Evolutionary conservation across 2,797 vertebrate species (phyloP).

Genomic region (Mormyrus hasselquistii): DNA sequence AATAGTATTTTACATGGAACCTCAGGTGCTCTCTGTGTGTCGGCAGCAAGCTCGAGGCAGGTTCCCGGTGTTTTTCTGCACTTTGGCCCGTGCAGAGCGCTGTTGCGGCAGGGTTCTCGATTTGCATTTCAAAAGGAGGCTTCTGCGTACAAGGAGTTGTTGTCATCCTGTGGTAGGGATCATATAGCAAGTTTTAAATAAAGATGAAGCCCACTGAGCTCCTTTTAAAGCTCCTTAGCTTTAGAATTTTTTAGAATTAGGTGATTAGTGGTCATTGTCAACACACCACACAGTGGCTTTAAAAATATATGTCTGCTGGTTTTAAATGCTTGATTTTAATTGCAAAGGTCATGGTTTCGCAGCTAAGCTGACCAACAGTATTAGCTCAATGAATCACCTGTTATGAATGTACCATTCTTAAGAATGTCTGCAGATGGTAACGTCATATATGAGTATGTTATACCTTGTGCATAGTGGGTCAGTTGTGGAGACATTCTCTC

Average conservation of each 20-base stretch:
- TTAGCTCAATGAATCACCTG: not conserved
- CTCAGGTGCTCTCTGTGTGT: not conserved
- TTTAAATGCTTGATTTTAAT: constrained; percentile 1
- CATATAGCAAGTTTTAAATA: constrained; percentile 1
- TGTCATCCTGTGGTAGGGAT: not conserved
- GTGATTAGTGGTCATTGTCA: too few relatives aligned
- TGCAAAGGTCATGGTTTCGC: not conserved
- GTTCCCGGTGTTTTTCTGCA: not conserved
- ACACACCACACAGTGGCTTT: not conserved
- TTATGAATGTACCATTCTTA: not conserved
- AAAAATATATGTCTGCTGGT: not conserved
- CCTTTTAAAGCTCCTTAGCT: not conserved
- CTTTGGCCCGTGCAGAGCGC: too few relatives aligned
- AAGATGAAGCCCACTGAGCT: not conserved
- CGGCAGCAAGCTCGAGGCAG: not conserved
- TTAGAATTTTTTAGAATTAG: not conserved
- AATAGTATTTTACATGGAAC: not conserved
- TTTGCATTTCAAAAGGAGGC: not conserved
- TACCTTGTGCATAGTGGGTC: not conserved
- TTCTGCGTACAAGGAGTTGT: not conserved
- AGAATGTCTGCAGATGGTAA: not conserved
- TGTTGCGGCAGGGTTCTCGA: not conserved
- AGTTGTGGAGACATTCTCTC: not conserved
- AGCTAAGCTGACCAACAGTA: not conserved
- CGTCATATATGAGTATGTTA: not conserved